These are phyloP conservation scores for Pachycephus smyrnensis DNA, from an alignment of 2,888 invertebrate species.

Conservation along the genomic window DNA sequence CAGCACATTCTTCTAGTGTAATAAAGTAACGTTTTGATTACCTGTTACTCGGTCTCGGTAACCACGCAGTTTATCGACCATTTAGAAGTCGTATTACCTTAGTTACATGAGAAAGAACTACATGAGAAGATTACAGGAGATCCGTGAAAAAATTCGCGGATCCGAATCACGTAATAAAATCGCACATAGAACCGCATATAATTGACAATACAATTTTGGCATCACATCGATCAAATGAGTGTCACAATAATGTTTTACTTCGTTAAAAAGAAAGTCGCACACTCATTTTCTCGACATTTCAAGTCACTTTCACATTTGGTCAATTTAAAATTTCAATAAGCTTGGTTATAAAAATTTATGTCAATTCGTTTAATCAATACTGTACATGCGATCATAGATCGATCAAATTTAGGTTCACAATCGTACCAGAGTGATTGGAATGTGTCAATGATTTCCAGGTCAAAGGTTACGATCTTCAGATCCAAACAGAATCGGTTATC, in stretches of 20 bases:
- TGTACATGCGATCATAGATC: neutral
- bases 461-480: neutral
- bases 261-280: neutral
- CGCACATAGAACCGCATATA: neutral
- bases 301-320: neutral
- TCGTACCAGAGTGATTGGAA: neutral
- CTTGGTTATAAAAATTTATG: neutral
- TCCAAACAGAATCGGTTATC: slow-evolving; percentile 23
- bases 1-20: neutral
- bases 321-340: neutral
- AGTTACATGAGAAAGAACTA: neutral
- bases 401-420: neutral
- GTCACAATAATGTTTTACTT: neutral
- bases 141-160: too few relatives aligned
- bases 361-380: neutral
- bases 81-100: neutral
- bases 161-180: neutral
- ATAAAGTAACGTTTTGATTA: neutral
- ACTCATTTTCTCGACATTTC: neutral
- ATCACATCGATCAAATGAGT: neutral
- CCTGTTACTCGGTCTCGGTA: neutral
- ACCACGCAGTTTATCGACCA: neutral
- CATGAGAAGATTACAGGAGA: neutral
- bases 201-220: neutral
- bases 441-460: neutral